Evolutionary conservation across 2,888 invertebrate genomes (phyloP).

Genomic region (Noctua comes): DNA sequence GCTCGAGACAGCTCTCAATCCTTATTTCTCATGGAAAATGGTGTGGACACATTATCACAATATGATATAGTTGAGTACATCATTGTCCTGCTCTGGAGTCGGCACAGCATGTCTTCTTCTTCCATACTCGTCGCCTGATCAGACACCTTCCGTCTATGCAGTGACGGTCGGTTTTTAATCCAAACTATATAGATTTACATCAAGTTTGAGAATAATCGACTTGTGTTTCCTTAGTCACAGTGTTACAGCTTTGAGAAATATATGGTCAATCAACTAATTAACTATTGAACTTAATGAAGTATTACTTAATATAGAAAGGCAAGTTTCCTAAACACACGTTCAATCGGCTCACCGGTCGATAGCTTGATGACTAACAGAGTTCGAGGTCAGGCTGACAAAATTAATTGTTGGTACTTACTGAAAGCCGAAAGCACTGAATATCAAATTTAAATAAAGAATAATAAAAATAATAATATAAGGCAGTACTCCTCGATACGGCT

Average conservation of each 20-base stretch:
- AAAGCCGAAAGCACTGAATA: neutral
- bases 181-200: no score
- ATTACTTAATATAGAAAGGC: slow-evolving; percentile 38
- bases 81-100: neutral
- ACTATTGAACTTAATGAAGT: slow-evolving; percentile 24
- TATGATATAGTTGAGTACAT: neutral
- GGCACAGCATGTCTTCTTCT: neutral
- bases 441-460: no score
- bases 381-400: neutral
- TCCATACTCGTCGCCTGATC: neutral
- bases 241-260: neutral
- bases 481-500: no score
- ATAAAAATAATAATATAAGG: no score
- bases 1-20: neutral
- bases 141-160: neutral
- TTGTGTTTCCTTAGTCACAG: neutral
- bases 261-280: slow-evolving; percentile 3
- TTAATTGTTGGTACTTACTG: neutral
- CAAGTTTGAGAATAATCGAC: neutral
- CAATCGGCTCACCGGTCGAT: neutral
- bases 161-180: neutral
- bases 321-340: slow-evolving; percentile 27
- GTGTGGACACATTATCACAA: neutral
- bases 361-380: slow-evolving; percentile 5
- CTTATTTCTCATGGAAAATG: neutral